Conservation (phyloP, 2,888 invertebrate genomes). For the Drosophila pullipes region DNA sequence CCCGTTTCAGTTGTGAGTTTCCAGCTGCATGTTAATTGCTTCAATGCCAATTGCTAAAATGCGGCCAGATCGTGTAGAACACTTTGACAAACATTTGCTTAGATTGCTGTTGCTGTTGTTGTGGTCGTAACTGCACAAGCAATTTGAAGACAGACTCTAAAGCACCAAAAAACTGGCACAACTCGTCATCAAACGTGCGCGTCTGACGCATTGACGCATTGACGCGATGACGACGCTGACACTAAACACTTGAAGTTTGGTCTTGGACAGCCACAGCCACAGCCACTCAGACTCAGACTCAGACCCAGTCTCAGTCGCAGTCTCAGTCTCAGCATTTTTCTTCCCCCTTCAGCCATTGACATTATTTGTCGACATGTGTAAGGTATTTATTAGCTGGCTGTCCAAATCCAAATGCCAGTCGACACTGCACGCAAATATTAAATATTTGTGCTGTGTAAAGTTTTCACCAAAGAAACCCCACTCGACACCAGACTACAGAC, state of each 20-base stretch:
- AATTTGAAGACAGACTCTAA: constrained; percentile 43
- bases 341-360: constrained; percentile 61
- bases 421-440: constrained; percentile 71
- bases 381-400: constrained; percentile 78
- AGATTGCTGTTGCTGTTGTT: constrained; percentile 35
- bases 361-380: constrained; percentile 79
- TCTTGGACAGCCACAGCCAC: constrained; percentile 39
- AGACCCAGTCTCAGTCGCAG: not conserved
- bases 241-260: constrained; percentile 43
- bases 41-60: constrained; percentile 80
- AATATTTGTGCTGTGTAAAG: constrained; percentile 69
- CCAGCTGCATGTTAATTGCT: constrained; percentile 80
- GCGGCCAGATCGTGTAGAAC: constrained; percentile 80
- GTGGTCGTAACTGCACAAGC: constrained; percentile 34
- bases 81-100: constrained; percentile 79
- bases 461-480: constrained; percentile 62
- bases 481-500: not conserved
- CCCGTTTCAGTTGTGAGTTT: constrained; percentile 56
- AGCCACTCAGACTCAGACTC: not conserved
- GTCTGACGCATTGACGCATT: constrained; percentile 49
- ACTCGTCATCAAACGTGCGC: constrained; percentile 51
- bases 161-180: constrained; percentile 66
- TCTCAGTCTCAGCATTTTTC: constrained; percentile 1
- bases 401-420: constrained; percentile 73
- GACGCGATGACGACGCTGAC: constrained; percentile 52